Conservation (phyloP, 2,888 invertebrate species). For the Eupithecia subfuscata region DNA sequence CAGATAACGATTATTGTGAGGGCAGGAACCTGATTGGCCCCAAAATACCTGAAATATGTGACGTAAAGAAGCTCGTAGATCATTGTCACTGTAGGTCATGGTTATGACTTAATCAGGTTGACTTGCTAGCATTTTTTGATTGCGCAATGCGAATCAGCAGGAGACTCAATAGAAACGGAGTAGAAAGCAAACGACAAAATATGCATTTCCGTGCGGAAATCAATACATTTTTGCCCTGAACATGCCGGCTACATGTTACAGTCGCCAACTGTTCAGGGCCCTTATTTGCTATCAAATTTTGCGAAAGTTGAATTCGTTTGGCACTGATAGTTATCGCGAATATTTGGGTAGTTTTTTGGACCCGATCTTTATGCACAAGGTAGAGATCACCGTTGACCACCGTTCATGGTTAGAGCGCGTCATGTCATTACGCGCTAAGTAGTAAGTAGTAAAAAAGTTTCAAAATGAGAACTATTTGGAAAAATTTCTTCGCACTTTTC, state of each 20-base stretch:
- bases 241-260: constrained; percentile 54
- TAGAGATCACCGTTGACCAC: background rate
- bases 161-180: constrained; percentile 1
- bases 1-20: background rate
- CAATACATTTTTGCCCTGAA: constrained; percentile 32
- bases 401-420: background rate
- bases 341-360: background rate
- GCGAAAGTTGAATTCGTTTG: background rate
- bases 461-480: background rate
- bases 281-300: background rate
- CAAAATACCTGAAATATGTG: background rate
- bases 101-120: background rate
- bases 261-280: constrained; percentile 38
- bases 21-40: background rate
- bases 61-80: background rate
- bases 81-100: background rate
- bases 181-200: constrained; percentile 1
- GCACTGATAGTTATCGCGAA: background rate
- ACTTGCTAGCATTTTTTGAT: background rate
- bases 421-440: background rate
- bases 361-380: background rate
- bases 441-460: background rate
- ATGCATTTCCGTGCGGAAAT: constrained; percentile 13
- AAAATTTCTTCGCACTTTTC: background rate
- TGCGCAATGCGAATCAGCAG: background rate